Evolutionary conservation across 2,797 vertebrate genomes (phyloP), one percentile per base, ranked within the genome.

Genomic region (Intellagama lesueurii): DNA sequence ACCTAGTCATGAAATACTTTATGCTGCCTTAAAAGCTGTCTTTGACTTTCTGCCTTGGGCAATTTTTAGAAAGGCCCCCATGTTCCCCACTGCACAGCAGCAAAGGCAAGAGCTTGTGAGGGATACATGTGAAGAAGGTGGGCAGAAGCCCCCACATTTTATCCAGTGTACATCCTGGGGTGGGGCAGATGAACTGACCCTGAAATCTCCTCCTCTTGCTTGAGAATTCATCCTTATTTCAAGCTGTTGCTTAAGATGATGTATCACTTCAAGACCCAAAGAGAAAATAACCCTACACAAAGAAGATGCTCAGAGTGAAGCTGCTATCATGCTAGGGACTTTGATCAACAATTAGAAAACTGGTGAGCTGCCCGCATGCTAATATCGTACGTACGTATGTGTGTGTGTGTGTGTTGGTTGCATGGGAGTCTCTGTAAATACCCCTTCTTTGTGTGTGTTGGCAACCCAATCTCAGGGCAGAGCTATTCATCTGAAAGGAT

Each of bases 21-120:
- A 96, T 91, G 92, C 93, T 90, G 94, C 88, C 92, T 96, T 96
- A 95, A 95, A 95, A 95, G 90, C 85, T 68, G 88, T 95, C 90
- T 95, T 92, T 89, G 86, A 91, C 90, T 94, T 69, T 93, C 87
- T 92, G 94, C 94, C 95, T 95, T 91, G 19, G 79, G 93, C 92
- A 56, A 86, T 92, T 87, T 88, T 35, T n/a, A 28, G 66, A 76
- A 92, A 87, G 79, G 76, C 94, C 88, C 88, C 72, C 64, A 91
- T 84, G 77, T 52, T 94, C 83, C 88, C 82, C 90, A 77, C 86
- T 91, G 92, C 86, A 84, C 69, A 75, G 80, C 19, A 76, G 52
- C 49, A 88, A 91, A 91, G 88, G 26, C 91, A 88, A 40, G 77
- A 94, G 85, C 68, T 91, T 3, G 40, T 40, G 40, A 40, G 40